phyloP scores from a whole-genome alignment of 2,888 invertebrate genomes.

The Didymodactylos carnosus region DNA sequence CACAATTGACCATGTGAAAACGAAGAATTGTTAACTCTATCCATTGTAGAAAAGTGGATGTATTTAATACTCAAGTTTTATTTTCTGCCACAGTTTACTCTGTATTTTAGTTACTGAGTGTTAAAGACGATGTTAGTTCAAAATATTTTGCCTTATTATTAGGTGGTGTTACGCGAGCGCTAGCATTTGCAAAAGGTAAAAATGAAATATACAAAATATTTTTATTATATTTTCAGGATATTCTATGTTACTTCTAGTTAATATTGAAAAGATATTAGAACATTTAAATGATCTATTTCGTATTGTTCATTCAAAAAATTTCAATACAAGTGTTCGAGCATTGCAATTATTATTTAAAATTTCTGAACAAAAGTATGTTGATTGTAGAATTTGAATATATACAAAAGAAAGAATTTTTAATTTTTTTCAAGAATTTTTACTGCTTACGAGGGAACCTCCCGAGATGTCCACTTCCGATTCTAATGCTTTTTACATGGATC shows the following conservation, averaged over 20 bases:
- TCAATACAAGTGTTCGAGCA: conserved; percentile 46
- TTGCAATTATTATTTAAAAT: conserved; percentile 43
- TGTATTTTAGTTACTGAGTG: conserved; percentile 12
- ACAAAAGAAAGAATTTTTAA: neutral
- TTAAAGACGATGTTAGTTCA: conserved; percentile 49
- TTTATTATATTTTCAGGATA: neutral
- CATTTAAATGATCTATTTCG: conserved; percentile 59
- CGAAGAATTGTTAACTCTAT: conserved; percentile 14
- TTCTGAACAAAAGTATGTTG: conserved; percentile 14
- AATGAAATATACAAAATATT: neutral
- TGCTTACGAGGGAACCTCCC: conserved; percentile 33
- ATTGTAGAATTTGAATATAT: neutral
- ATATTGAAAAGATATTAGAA: conserved; percentile 35
- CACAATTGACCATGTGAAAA: too few relatives aligned
- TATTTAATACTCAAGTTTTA: conserved; percentile 17
- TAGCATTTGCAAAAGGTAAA: conserved; percentile 52
- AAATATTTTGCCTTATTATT: conserved; percentile 63
- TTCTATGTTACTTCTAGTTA: conserved; percentile 20
- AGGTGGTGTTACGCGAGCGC: conserved; percentile 61
- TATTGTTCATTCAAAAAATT: conserved; percentile 57
- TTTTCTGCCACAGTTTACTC: conserved; percentile 20
- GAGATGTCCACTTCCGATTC: conserved; percentile 45
- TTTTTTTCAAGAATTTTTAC: conserved; percentile 8
- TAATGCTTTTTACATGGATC: conserved; percentile 64
- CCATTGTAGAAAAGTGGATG: conserved; percentile 27